Conservation (phyloP, 2,113 vertebrate genomes). For the Balaenoptera acutorostrata region DNA sequence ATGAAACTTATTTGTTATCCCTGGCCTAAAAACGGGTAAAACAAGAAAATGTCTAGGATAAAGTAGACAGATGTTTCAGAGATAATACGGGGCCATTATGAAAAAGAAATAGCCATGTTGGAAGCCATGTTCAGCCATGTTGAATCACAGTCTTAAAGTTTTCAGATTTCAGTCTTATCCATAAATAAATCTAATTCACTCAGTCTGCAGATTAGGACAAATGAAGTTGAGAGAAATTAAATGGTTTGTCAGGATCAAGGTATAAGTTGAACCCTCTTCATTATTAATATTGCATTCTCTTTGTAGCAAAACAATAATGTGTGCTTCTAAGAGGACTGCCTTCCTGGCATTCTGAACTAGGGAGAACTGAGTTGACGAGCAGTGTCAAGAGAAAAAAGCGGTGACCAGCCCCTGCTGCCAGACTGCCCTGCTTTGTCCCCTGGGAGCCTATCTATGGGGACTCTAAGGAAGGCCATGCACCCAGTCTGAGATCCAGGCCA, state of each 20-base stretch:
- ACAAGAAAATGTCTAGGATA: not conserved
- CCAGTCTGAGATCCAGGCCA: not conserved
- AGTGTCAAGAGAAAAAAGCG: not conserved
- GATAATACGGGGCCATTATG: not conserved
- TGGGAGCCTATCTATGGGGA: too few species aligned
- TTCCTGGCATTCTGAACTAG: not conserved
- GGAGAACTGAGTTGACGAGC: not conserved
- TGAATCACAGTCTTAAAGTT: not conserved
- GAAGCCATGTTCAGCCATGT: not conserved
- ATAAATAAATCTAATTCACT: not conserved
- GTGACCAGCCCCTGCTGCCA: not conserved
- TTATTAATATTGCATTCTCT: not conserved
- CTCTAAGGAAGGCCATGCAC: not conserved
- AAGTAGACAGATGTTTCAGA: not conserved
- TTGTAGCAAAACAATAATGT: not conserved
- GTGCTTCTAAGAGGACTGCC: not conserved
- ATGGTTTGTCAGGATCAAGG: not conserved
- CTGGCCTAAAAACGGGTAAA: not conserved
- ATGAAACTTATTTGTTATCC: not conserved
- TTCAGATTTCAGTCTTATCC: not conserved
- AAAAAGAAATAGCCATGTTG: not conserved
- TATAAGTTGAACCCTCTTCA: not conserved
- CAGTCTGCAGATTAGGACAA: not conserved
- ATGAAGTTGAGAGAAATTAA: not conserved
- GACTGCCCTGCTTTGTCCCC: not conserved